phyloP scores from a whole-genome alignment of 2,888 invertebrate species.

The Pristionchus entomophagus region DNA sequence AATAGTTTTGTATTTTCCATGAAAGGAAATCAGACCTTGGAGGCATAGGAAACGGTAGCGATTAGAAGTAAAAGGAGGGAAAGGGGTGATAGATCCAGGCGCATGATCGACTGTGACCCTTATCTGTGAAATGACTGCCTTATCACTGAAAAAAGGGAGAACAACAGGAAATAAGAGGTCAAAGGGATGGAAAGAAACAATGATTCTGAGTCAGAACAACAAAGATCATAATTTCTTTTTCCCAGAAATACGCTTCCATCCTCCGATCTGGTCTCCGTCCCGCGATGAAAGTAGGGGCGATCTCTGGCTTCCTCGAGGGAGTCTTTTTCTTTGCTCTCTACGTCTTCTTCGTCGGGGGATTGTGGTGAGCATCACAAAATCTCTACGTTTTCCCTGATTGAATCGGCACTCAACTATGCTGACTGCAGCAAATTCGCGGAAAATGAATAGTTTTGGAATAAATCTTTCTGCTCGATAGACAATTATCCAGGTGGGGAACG shows the following conservation, averaged over 20 bases:
- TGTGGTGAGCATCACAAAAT: conserved; percentile 16
- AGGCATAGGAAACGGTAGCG: background rate
- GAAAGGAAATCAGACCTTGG: background rate
- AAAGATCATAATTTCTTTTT: background rate
- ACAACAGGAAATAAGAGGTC: background rate
- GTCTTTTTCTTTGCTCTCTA: conserved; percentile 42
- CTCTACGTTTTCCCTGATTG: too few relatives aligned
- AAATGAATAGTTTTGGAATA: too few relatives aligned
- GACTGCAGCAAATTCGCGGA: too few relatives aligned
- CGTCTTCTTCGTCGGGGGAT: conserved; percentile 2
- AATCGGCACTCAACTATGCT: too few relatives aligned
- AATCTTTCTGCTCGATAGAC: too few relatives aligned
- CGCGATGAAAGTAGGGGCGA: background rate
- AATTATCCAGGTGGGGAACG: conserved; percentile 5
- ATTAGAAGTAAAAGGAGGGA: background rate
- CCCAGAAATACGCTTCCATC: background rate
- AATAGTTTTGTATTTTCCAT: too few relatives aligned
- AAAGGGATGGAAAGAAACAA: background rate
- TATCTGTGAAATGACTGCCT: background rate
- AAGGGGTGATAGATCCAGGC: background rate
- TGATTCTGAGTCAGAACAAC: background rate
- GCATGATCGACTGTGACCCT: background rate
- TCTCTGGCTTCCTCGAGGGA: conserved; percentile 33
- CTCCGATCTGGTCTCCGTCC: conserved; percentile 3
- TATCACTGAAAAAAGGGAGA: background rate